Percentiles rank a stretch among this genome's conserved stretches.
Evolutionary conservation across 2,888 invertebrate genomes (phyloP).

Genomic region (Schizaphis graminum): DNA sequence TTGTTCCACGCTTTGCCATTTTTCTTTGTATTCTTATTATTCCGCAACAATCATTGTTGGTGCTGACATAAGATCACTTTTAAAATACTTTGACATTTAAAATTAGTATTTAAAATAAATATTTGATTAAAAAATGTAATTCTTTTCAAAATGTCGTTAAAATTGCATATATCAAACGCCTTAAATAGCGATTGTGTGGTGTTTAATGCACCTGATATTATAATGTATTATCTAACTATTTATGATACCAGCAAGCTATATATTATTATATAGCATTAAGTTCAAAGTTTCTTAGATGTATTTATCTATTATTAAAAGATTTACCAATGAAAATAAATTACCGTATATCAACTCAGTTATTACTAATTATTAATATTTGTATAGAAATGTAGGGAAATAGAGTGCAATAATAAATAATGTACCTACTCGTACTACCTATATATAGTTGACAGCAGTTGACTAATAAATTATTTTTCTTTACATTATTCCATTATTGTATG

Average conservation of each 20-base stretch:
- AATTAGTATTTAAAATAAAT: too few species aligned
- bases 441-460: not conserved
- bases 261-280: not conserved
- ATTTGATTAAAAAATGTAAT: too few species aligned
- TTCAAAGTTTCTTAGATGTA: not conserved
- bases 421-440: not conserved
- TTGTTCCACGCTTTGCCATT: too few species aligned
- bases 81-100: too few species aligned
- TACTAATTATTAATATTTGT: not conserved
- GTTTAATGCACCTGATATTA: not conserved
- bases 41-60: too few species aligned
- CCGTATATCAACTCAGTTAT: not conserved
- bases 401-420: not conserved
- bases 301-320: not conserved
- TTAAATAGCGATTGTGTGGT: too few species aligned
- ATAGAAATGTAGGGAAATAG: not conserved
- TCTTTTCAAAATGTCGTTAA: too few species aligned
- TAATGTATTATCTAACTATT: not conserved
- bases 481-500: not conserved
- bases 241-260: not conserved
- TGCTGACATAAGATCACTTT: too few species aligned
- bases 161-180: too few species aligned
- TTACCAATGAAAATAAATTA: not conserved
- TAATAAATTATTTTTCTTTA: conserved; percentile 17
- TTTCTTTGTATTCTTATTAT: too few species aligned